Evolutionary conservation across 2,797 vertebrate species (phyloP).

Genomic region (Lates japonicus): DNA sequence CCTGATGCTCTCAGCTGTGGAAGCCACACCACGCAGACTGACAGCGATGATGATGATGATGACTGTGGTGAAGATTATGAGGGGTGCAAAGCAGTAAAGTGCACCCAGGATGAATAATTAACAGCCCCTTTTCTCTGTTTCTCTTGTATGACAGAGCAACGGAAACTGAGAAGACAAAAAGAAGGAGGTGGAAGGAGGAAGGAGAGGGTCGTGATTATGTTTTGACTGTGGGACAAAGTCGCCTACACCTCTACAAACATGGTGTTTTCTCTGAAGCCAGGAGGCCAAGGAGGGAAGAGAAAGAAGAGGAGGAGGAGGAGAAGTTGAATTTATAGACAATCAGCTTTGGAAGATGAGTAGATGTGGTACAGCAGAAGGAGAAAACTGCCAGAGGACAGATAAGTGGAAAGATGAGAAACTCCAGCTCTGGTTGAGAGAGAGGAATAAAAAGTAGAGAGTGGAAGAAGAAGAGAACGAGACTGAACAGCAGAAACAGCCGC

Average conservation of each 20-base stretch:
- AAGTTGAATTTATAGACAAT: background rate
- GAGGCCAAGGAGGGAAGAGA: too few relatives aligned
- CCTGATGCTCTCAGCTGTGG: background rate
- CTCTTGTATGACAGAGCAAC: background rate
- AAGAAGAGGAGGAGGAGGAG: background rate
- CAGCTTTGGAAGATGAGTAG: background rate
- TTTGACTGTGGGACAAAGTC: background rate
- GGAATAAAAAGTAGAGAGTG: background rate
- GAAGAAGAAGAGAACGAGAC: background rate
- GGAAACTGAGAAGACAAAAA: background rate
- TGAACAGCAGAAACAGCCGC: background rate
- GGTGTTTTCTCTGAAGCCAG: background rate
- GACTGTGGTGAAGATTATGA: constrained; percentile 36
- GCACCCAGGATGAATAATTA: constrained; percentile 63
- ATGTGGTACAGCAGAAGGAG: background rate
- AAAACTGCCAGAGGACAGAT: background rate
- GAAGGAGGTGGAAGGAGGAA: background rate
- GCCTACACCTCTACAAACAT: background rate
- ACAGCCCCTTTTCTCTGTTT: constrained; percentile 32
- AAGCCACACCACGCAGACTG: background rate
- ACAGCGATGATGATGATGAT: constrained; percentile 11
- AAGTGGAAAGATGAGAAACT: background rate
- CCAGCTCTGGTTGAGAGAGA: background rate
- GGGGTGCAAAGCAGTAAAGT: constrained; percentile 44
- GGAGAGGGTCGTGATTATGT: background rate